Conservation (phyloP, 2,797 vertebrate species). For the Anas georgica region DNA sequence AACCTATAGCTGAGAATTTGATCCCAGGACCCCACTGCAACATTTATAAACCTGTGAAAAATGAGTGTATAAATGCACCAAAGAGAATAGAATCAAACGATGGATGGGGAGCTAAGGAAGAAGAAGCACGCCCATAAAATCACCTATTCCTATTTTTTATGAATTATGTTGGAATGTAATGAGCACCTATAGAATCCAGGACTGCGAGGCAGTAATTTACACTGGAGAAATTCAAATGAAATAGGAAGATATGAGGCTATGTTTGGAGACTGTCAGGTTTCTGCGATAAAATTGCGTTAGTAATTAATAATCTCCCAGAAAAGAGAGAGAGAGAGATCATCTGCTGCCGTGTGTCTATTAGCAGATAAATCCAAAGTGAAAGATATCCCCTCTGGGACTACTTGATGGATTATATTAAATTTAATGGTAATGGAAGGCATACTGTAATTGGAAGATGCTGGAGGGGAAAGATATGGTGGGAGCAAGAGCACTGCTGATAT, state of each 20-base stretch:
- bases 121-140: not conserved
- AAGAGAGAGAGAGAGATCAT: slow-evolving; percentile 58
- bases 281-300: slow-evolving; percentile 63
- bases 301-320: slow-evolving; percentile 74
- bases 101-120: not conserved
- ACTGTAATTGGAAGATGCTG: slow-evolving; percentile 69
- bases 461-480: slow-evolving; percentile 29
- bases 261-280: slow-evolving; percentile 64
- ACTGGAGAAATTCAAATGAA: slow-evolving; percentile 57
- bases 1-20: slow-evolving; percentile 37
- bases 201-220: slow-evolving; percentile 33
- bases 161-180: slow-evolving; percentile 11
- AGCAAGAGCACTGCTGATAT: not conserved
- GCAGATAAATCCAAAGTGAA: slow-evolving; percentile 76
- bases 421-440: slow-evolving; percentile 67
- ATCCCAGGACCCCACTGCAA: not conserved
- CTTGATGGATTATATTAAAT: slow-evolving; percentile 76
- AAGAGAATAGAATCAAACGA: slow-evolving; percentile 20
- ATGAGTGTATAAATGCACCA: not conserved
- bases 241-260: slow-evolving; percentile 23
- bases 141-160: slow-evolving; percentile 15
- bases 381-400: slow-evolving; percentile 67
- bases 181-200: slow-evolving; percentile 30
- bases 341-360: slow-evolving; percentile 68
- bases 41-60: slow-evolving; percentile 50